Evolutionary conservation across 2,888 invertebrate genomes (phyloP).

Genomic region (Teleogryllus oceanicus): DNA sequence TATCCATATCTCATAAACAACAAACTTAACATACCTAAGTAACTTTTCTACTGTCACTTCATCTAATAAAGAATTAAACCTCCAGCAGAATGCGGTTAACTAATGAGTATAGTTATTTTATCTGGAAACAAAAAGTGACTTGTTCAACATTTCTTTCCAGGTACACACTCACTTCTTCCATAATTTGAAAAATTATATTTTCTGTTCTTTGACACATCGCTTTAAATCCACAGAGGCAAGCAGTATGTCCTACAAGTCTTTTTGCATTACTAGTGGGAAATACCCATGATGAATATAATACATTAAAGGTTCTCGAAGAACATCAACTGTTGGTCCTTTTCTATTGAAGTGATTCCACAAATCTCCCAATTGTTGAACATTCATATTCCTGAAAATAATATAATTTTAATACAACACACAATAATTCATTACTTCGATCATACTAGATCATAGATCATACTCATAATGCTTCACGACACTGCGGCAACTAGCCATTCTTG

Average conservation of each 20-base stretch:
- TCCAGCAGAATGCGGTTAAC: slow-evolving; percentile 31
- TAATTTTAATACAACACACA: no score
- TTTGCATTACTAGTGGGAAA: slow-evolving; percentile 26
- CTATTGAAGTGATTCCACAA: slow-evolving; percentile 33
- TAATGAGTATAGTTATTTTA: slow-evolving; percentile 26
- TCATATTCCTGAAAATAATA: slow-evolving; percentile 31
- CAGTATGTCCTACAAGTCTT: slow-evolving; percentile 19
- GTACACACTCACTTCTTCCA: slow-evolving; percentile 34
- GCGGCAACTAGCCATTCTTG: no score
- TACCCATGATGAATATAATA: slow-evolving; percentile 34
- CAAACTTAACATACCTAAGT: slow-evolving; percentile 26
- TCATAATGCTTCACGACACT: no score
- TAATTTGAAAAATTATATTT: slow-evolving; percentile 35
- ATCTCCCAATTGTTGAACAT: slow-evolving; percentile 32
- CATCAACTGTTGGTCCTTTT: slow-evolving; percentile 33
- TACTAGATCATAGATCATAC: no score
- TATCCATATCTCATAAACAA: no score
- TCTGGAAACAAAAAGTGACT: slow-evolving; percentile 30
- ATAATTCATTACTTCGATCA: no score
- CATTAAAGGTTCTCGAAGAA: slow-evolving; percentile 34
- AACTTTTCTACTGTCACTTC: slow-evolving; percentile 30
- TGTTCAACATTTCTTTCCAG: slow-evolving; percentile 34
- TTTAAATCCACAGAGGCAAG: slow-evolving; percentile 32
- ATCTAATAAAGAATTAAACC: slow-evolving; percentile 32
- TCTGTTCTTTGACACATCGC: slow-evolving; percentile 33